Conservation (phyloP, 2,113 vertebrate genomes). For the Zootoca vivipara region DNA sequence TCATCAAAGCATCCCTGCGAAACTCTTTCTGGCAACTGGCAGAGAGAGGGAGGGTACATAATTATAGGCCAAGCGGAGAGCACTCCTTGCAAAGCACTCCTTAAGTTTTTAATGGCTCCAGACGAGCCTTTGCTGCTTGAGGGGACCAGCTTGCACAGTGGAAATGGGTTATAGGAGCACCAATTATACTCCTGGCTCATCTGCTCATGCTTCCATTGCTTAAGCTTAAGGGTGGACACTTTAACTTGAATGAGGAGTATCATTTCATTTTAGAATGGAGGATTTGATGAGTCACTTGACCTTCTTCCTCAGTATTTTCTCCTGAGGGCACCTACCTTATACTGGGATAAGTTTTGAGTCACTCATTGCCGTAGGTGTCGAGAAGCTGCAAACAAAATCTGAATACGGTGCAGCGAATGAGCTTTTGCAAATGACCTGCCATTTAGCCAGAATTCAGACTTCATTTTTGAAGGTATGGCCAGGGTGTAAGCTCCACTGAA, state of each 20-base stretch:
- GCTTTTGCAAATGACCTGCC: not conserved
- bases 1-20: conserved; percentile 45
- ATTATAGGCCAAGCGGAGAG: conserved; percentile 40
- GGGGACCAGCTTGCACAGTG: not conserved
- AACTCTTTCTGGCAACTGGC: conserved; percentile 35
- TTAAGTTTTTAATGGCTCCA: conserved; percentile 48
- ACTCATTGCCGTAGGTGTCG: not conserved
- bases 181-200: not conserved
- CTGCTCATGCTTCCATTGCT: not conserved
- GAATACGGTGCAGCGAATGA: not conserved
- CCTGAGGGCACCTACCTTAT: not conserved
- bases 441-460: not conserved
- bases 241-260: not conserved
- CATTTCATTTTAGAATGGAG: not conserved
- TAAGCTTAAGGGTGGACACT: not conserved
- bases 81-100: conserved; percentile 36
- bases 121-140: conserved; percentile 3
- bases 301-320: not conserved
- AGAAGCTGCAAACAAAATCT: conserved; percentile 1
- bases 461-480: not conserved
- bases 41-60: conserved; percentile 23
- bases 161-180: not conserved
- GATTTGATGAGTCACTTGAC: conserved; percentile 3
- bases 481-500: too few relatives aligned
- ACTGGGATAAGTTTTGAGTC: not conserved